These are phyloP conservation scores for Oophaga pumilio DNA, from an alignment of 2,113 vertebrate species.

Conservation along the genomic window DNA sequence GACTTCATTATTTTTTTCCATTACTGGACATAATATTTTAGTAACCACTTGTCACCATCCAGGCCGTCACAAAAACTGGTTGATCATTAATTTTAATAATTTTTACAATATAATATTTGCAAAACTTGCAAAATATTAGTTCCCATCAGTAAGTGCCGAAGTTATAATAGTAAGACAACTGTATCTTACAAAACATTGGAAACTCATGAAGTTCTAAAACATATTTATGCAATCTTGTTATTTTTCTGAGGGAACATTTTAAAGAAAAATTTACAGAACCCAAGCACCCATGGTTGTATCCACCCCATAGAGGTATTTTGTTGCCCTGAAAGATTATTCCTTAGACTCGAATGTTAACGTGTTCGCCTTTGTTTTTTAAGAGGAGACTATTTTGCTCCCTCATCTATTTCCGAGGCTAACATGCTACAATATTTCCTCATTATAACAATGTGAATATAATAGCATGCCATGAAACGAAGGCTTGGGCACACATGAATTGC, in stretches of 20 bases:
- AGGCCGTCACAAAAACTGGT: too few relatives aligned
- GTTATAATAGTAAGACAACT: too few relatives aligned
- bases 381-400: background rate
- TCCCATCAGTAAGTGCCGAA: too few relatives aligned
- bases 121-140: too few relatives aligned
- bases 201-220: background rate
- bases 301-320: background rate
- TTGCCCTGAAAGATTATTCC: background rate
- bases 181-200: background rate
- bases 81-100: too few relatives aligned
- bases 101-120: too few relatives aligned
- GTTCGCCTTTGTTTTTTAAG: background rate
- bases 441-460: slow-evolving; percentile 43
- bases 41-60: too few relatives aligned
- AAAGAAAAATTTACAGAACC: background rate
- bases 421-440: slow-evolving; percentile 39
- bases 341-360: background rate
- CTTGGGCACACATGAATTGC: slow-evolving; percentile 36
- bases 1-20: too few relatives aligned
- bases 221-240: background rate
- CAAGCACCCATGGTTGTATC: background rate
- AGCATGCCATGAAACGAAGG: slow-evolving; percentile 30
- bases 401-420: slow-evolving; percentile 42
- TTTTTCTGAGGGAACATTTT: background rate
- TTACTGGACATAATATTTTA: too few relatives aligned